Conservation (phyloP, 2,113 vertebrate genomes). For the Brevimyrus niger region DNA sequence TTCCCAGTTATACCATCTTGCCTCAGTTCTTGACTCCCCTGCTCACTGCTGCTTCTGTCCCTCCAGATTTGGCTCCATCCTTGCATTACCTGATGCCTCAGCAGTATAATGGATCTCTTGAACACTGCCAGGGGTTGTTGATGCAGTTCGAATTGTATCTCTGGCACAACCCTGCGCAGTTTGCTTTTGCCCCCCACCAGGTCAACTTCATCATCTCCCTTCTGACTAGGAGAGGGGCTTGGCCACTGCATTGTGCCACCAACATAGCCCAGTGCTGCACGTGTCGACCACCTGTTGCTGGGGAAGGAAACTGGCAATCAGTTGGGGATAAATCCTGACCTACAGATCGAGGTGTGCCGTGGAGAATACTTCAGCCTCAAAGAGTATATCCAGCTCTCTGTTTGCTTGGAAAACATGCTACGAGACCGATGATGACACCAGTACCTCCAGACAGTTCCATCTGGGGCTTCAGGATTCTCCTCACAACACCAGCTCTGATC, state of each 20-base stretch:
- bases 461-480: neutral
- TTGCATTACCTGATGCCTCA: neutral
- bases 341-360: neutral
- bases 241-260: neutral
- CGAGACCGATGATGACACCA: neutral
- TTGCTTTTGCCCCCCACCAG: neutral
- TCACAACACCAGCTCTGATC: neutral
- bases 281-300: neutral
- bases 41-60: neutral
- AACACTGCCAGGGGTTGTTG: neutral
- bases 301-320: neutral
- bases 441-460: neutral
- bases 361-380: neutral
- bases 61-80: neutral
- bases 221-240: neutral
- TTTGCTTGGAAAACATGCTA: neutral
- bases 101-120: neutral
- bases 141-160: neutral
- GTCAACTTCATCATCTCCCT: neutral
- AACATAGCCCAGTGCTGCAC: neutral
- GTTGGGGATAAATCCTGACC: neutral
- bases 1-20: neutral
- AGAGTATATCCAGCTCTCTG: neutral
- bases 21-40: neutral
- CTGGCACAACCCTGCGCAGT: neutral